These are phyloP conservation scores for Pediacus dermestoides DNA, from an alignment of 2,888 invertebrate genomes.

Conservation along the genomic window DNA sequence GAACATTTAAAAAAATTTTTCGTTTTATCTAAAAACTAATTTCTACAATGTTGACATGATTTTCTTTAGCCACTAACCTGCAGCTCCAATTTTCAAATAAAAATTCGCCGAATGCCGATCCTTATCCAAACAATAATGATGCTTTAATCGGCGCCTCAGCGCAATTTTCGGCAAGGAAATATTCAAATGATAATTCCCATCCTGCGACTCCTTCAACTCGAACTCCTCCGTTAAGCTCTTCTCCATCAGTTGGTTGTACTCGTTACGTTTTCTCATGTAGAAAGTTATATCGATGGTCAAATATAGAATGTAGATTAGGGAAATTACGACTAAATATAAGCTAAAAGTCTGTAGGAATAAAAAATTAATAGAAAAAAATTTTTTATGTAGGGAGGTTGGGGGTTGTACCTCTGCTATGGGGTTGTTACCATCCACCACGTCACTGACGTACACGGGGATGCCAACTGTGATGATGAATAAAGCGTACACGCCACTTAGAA, in stretches of 20 bases:
- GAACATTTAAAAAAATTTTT: constrained; percentile 13
- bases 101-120: constrained; percentile 71
- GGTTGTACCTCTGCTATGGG: constrained; percentile 55
- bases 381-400: constrained; percentile 13
- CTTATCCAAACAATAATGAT: constrained; percentile 62
- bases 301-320: constrained; percentile 60
- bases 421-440: constrained; percentile 52
- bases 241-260: constrained; percentile 36
- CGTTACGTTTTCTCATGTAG: constrained; percentile 54
- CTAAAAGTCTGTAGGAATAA: constrained; percentile 59
- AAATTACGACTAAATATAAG: constrained; percentile 56
- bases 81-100: constrained; percentile 70
- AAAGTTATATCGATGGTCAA: constrained; percentile 61
- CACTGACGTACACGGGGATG: constrained; percentile 60
- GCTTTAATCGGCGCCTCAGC: constrained; percentile 50
- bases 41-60: background rate
- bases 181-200: constrained; percentile 37
- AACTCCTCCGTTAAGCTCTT: constrained; percentile 29
- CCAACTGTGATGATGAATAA: constrained; percentile 66
- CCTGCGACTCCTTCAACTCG: constrained; percentile 34
- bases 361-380: constrained; percentile 15
- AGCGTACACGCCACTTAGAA: constrained; percentile 66
- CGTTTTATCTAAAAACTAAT: no score
- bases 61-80: constrained; percentile 52
- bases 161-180: constrained; percentile 46